Evolutionary conservation across 2,888 invertebrate genomes (phyloP).

Genomic region (Alloplasta piceator): DNA sequence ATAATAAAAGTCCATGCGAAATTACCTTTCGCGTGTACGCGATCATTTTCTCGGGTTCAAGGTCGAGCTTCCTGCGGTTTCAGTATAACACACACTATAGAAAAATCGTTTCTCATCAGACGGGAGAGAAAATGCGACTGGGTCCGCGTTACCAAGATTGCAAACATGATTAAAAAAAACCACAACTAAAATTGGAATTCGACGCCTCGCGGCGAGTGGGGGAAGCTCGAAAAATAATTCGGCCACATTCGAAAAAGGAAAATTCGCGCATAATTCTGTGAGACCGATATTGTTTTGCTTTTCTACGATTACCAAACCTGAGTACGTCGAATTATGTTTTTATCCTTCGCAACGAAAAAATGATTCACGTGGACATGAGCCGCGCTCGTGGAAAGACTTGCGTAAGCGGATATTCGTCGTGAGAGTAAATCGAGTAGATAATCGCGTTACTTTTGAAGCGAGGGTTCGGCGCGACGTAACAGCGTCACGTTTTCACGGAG

Average conservation of each 20-base stretch:
- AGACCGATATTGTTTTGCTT: too few relatives aligned
- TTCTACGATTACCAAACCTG: neutral
- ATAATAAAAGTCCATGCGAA: constrained; percentile 35
- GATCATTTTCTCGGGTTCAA: constrained; percentile 35
- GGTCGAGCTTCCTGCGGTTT: constrained; percentile 27
- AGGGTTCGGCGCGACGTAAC: neutral
- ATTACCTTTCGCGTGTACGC: constrained; percentile 24
- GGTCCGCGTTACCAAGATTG: too few relatives aligned
- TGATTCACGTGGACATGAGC: constrained; percentile 6
- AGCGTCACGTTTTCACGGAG: too few relatives aligned
- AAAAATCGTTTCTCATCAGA: constrained; percentile 1
- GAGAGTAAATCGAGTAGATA: constrained; percentile 34
- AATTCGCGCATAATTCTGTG: too few relatives aligned
- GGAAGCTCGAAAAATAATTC: too few relatives aligned
- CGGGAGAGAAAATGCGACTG: constrained; percentile 8
- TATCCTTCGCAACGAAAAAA: constrained; percentile 7
- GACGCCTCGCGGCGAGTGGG: too few relatives aligned
- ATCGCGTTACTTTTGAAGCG: constrained; percentile 26
- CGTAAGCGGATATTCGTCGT: constrained; percentile 56
- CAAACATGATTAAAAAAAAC: too few relatives aligned
- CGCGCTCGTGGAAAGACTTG: constrained; percentile 28
- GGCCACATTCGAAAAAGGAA: too few relatives aligned
- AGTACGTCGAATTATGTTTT: constrained; percentile 36
- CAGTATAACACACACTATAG: neutral
- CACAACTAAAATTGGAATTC: too few relatives aligned